Percentiles rank a stretch among this genome's conserved stretches.
Conservation (phyloP, 1,140 invertebrate species). For the Drosophila miranda region DNA sequence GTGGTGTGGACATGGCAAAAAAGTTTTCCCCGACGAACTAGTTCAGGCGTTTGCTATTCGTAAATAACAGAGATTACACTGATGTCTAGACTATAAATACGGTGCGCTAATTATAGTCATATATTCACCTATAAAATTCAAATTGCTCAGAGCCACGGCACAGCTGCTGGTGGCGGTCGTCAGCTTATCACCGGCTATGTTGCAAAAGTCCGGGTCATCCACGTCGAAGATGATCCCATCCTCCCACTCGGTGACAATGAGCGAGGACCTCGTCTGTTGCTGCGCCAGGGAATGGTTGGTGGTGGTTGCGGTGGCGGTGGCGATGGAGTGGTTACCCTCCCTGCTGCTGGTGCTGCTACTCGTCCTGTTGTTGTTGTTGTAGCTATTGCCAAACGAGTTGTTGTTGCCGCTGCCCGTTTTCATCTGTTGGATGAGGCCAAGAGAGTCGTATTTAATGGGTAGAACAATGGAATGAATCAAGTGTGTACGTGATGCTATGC, state of each 20-base stretch:
- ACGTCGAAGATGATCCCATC: constrained; percentile 78
- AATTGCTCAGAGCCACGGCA: constrained; percentile 43
- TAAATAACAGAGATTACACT: constrained; percentile 49
- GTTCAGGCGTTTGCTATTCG: constrained; percentile 14
- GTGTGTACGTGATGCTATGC: constrained; percentile 64
- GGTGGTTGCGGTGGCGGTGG: constrained; percentile 19
- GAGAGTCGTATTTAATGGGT: constrained; percentile 43
- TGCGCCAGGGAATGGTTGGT: too few relatives aligned
- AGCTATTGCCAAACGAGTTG: constrained; percentile 40
- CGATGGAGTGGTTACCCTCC: constrained; percentile 22
- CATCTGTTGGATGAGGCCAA: constrained; percentile 44
- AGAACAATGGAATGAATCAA: constrained; percentile 19
- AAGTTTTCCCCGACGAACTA: constrained; percentile 18
- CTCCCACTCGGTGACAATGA: constrained; percentile 79
- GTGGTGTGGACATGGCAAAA: constrained; percentile 13
- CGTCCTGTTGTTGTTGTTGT: constrained; percentile 21
- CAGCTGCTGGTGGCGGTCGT: too few relatives aligned
- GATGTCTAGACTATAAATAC: constrained; percentile 51
- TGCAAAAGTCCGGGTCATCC: constrained; percentile 81
- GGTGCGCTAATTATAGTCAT: constrained; percentile 26
- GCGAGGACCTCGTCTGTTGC: constrained; percentile 13
- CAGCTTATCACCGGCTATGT: constrained; percentile 53
- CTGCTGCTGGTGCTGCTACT: constrained; percentile 34
- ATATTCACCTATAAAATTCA: constrained; percentile 68
- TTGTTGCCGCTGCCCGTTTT: constrained; percentile 64